phyloP scores from a whole-genome alignment of 2,888 invertebrate genomes.

The Arge pagana region DNA sequence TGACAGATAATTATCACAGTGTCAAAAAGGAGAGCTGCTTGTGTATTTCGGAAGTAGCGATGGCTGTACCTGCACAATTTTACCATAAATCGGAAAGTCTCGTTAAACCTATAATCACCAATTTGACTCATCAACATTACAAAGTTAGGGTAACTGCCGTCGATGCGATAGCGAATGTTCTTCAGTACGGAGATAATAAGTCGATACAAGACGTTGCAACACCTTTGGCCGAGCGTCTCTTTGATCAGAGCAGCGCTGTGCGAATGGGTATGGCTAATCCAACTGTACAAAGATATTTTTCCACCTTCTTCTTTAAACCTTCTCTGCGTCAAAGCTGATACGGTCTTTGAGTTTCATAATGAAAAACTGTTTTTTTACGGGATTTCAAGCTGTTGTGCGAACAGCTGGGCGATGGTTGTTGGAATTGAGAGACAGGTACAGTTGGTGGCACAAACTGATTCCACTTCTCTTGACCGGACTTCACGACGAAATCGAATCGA shows the following conservation, averaged over 20 bases:
- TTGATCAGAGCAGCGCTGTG: slow-evolving; percentile 82
- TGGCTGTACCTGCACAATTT: slow-evolving; percentile 70
- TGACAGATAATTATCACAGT: slow-evolving; percentile 78
- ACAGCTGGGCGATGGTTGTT: slow-evolving; percentile 81
- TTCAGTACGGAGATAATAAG: slow-evolving; percentile 74
- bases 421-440: slow-evolving; percentile 82
- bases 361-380: too few species aligned
- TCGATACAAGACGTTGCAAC: slow-evolving; percentile 73
- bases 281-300: too few species aligned
- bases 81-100: slow-evolving; percentile 75
- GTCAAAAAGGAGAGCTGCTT: slow-evolving; percentile 80
- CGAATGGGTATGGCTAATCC: slow-evolving; percentile 57
- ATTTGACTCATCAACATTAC: slow-evolving; percentile 82
- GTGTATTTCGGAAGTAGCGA: slow-evolving; percentile 70
- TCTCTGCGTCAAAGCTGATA: too few species aligned
- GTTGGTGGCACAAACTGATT: slow-evolving; percentile 83
- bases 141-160: slow-evolving; percentile 77
- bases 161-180: slow-evolving; percentile 70
- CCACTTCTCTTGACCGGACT: slow-evolving; percentile 84
- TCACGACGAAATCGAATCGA: slow-evolving; percentile 78
- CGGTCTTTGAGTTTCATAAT: too few species aligned
- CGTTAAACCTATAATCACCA: slow-evolving; percentile 73
- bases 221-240: slow-evolving; percentile 84
- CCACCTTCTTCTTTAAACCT: too few species aligned
- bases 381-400: slow-evolving; percentile 70